Base-by-base conservation (phyloP, 1,140 invertebrate genomes). In the Leptonema lineaticorne region DNA sequence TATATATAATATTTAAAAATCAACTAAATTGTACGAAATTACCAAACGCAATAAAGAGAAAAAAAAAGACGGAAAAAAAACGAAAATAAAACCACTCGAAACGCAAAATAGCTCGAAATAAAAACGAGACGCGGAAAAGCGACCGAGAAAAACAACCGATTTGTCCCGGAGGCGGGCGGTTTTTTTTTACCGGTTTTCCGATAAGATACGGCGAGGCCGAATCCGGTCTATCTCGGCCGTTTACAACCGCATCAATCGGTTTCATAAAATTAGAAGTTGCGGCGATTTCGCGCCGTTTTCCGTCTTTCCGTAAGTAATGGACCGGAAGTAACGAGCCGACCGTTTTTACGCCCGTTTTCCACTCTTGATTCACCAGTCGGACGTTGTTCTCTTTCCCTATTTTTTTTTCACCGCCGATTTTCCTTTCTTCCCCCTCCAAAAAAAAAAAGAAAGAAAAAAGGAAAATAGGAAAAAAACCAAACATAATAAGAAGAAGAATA, bases 221-320 rank as follows among this genome's bases (percentile, higher is more conserved):
- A 62, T 62, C 58, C 41, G 30, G 29, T 28, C 41, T 62, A 62
- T 62, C 58, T 62, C 58, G 58, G 58, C 58, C 58, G 41, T 62
- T 62, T 62, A 62, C 58, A 62, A 62, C 58, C 58, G 41, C 60
- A 63, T 63, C 60, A 63, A 63, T 63, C 60, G 60, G 60, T 63
- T 63, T 63, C 60, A 48, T 48, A 48, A 63, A 63, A 63, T 63
- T 63, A 63, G 60, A 63, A 48, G 48, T 63, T 41, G 41, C 60
- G 28, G 60, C 60, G 60, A 62, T 63, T 63, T 63, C 37, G 14
- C n/a, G n/a, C 29, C 11, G 18, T 14, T 14, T 37, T 26, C 37
- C 60, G 60, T 63, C 60, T 63, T 63, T 48, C 60, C 37, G 28
- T 20, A 41, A 6, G 60, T 63, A 63, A 63, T 63, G 60, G 60